Conservation (phyloP, 2,888 invertebrate species). For the Pyrochroa serraticornis region DNA sequence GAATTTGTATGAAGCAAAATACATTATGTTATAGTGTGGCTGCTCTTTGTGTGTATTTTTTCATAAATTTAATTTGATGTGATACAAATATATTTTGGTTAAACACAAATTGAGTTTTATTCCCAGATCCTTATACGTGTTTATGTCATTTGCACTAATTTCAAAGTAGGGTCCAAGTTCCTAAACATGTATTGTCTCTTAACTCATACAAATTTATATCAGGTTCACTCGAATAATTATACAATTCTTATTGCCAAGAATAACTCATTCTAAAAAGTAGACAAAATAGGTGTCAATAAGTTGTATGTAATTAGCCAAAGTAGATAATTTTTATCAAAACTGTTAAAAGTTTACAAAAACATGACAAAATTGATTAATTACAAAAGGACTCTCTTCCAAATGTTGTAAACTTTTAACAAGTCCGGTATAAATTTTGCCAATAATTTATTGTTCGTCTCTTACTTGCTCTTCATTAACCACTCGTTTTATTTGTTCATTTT, state of each 20-base stretch:
- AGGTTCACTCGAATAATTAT: constrained; percentile 53
- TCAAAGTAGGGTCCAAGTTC: constrained; percentile 55
- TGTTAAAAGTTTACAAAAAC: constrained; percentile 49
- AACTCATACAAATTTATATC: constrained; percentile 32
- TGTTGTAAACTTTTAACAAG: constrained; percentile 35
- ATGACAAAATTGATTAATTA: constrained; percentile 8
- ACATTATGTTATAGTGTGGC: constrained; percentile 50
- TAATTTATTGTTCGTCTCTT: constrained; percentile 44
- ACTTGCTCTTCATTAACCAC: constrained; percentile 3
- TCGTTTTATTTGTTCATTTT: constrained; percentile 14
- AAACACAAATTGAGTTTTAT: constrained; percentile 50
- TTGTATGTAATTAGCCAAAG: constrained; percentile 50
- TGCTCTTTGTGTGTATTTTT: constrained; percentile 45
- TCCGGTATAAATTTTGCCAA: constrained; percentile 54
- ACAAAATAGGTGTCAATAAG: constrained; percentile 52
- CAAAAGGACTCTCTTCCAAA: constrained; percentile 4
- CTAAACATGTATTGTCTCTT: constrained; percentile 41
- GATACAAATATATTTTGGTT: constrained; percentile 53
- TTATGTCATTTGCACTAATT: constrained; percentile 38
- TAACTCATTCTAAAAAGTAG: constrained; percentile 53
- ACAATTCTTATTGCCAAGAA: constrained; percentile 51
- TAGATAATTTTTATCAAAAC: constrained; percentile 47
- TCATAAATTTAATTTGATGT: constrained; percentile 39
- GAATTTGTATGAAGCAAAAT: constrained; percentile 30
- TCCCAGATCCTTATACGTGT: constrained; percentile 47